These are phyloP conservation scores for Luscinia megarhynchos DNA, from an alignment of 2,797 vertebrate genomes.

Conservation along the genomic window DNA sequence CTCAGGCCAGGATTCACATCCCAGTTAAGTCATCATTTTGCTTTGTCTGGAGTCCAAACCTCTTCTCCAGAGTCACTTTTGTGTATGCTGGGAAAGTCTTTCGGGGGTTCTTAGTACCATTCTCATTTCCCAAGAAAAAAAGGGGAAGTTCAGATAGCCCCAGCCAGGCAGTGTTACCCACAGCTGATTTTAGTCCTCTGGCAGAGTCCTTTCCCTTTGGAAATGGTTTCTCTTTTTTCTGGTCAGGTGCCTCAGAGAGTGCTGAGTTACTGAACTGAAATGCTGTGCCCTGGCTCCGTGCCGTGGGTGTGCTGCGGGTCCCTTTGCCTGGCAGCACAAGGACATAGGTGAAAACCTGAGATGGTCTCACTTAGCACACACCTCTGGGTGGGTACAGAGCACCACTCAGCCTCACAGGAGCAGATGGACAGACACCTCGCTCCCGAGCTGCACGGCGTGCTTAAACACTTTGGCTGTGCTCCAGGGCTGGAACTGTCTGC, in stretches of 20 bases:
- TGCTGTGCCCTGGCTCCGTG: neutral
- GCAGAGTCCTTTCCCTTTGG: neutral
- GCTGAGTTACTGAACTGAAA: neutral
- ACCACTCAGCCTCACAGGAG: neutral
- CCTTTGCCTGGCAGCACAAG: neutral
- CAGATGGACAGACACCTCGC: too few species aligned
- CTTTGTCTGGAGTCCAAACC: neutral
- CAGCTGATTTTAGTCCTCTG: neutral
- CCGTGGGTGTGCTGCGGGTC: neutral
- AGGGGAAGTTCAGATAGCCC: neutral
- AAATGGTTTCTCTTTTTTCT: neutral
- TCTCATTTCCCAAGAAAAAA: neutral
- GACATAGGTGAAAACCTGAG: neutral
- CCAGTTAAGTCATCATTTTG: neutral
- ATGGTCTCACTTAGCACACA: too few species aligned
- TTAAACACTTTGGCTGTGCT: neutral
- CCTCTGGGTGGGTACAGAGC: neutral
- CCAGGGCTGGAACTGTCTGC: neutral
- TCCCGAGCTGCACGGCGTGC: rapidly evolving
- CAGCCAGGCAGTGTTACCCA: neutral
- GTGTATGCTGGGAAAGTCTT: neutral
- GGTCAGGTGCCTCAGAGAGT: neutral
- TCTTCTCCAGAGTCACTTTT: neutral
- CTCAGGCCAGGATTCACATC: neutral
- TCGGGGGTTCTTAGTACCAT: neutral